Evolutionary conservation across 2,113 vertebrate species (phyloP), one percentile per base, ranked within the genome.

Genomic region (Notarius lentiginosus): DNA sequence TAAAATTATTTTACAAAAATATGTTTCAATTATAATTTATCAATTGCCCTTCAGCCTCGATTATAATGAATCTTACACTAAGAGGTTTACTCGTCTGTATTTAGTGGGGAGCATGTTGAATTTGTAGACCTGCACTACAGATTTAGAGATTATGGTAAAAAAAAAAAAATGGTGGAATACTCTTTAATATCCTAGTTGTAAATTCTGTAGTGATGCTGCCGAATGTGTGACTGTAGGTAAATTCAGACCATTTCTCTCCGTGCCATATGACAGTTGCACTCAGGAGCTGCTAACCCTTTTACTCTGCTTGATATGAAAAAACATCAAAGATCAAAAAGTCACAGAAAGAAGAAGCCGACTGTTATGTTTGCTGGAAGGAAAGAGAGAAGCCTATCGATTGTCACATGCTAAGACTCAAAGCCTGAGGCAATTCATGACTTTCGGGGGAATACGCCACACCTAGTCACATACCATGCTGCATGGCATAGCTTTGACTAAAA

Each of bases 241-340:
- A n/a, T 82, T 49, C 34, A 65, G 60, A 65, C 7, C n/a, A 9
- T 17, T 6, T 76, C 10, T 51, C 41, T 65, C 24, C 17, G 41
- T 66, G 34, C 80, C n/a, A 27, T 8, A 80, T 41, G 79, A 80
- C 55, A 80, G 79, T 20, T 41, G 18, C 79, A 60, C 27, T 58
- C 34, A 1, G 56, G 56, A 56, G 30, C 18, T 58, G 8, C 22
- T 58, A 60, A 56, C 77, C 77, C 77, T 79, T 79, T 79, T 56
- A 79, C 15, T 80, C 79, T 5, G 55, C 55, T 80, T 80, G 53
- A 80, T 80, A 22, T 41, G 17, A 60, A 60, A 79, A 60, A 34
- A 20, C 55, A 41, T 80, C 56, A 80, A 34, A 60, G 56, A 22
- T 80, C 55, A 80, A 60, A 79, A 80, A 60, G 79, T 80, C 17